Base-by-base conservation (phyloP, 2,888 invertebrate species). In the Cynaeus angustus region DNA sequence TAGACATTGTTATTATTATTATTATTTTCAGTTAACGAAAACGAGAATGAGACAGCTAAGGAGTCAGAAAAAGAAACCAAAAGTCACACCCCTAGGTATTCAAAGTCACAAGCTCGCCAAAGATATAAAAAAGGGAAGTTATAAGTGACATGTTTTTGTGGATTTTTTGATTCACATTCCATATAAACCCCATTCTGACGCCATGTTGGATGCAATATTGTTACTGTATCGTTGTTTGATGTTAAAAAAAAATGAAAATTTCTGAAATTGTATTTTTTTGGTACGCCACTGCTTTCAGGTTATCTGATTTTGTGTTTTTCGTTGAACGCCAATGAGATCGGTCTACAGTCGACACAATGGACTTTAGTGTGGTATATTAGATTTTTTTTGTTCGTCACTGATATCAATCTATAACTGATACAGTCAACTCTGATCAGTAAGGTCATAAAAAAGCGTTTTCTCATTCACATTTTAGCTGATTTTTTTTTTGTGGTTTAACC, bases 41-140 rank as follows among this genome's bases (percentile, higher is more conserved):
- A 77, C 43, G 75, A 77, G 38, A 74, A 72, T 45, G 76, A 76
- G 16, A 68, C 75, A 30, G 68, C 4, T 3, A 28, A 28, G 9
- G 26, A 75, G 28, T 74, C 75, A 28, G 79, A 80, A 38, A 78
- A 75, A 30, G 79, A 80, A 45, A 75, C 56, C 5, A 76, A 73
- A 52, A 56, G 70, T 37, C 70, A 68, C 37, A 46, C 55, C 5
- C 66, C 66, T 6, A 52, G 68, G 7, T 68, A 92, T 78, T 91
- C 90, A 73, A 93, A 92, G 86, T 92, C 92, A 3, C 92, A 93
- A 83, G 92, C 92, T 8, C 86, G 93, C 74, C 91, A 92, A 78
- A 87, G 93, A 82, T 92, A 91, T 83, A 91, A 91, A 82, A 92
- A 92, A 84, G 92, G 92, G 72, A 92, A 91, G 86, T 86, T 88